Conservation (phyloP, 2,113 vertebrate species). For the Orthonyx spaldingii region DNA sequence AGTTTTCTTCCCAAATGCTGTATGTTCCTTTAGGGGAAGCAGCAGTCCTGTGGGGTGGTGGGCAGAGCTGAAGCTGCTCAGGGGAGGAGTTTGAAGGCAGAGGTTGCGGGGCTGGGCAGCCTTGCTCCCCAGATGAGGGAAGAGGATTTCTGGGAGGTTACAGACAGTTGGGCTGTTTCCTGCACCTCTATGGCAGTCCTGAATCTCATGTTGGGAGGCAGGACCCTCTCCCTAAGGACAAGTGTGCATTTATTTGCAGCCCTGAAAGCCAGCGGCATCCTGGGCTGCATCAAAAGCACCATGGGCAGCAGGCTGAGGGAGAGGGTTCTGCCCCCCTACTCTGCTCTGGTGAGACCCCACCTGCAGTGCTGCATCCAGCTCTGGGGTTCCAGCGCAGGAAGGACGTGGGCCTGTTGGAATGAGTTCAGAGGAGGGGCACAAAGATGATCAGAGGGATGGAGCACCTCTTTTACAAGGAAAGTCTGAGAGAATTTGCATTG, state of each 20-base stretch:
- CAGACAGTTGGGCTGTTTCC: neutral
- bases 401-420: neutral
- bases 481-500: neutral
- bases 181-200: neutral
- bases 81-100: neutral
- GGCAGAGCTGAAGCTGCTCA: neutral
- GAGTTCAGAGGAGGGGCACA: neutral
- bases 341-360: neutral
- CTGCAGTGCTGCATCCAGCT: neutral
- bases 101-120: neutral
- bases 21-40: neutral
- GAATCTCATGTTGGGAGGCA: neutral
- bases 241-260: neutral
- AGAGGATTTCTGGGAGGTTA: neutral
- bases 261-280: rapidly evolving
- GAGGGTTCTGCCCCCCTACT: neutral
- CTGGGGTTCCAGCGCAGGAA: neutral
- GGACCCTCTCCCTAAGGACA: neutral
- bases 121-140: neutral
- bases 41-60: neutral
- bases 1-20: neutral
- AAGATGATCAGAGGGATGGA: neutral
- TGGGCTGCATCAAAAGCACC: neutral
- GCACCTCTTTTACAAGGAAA: neutral
- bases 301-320: neutral